Evolutionary conservation across 2,113 vertebrate species (phyloP).

Genomic region (Tichodroma muraria): DNA sequence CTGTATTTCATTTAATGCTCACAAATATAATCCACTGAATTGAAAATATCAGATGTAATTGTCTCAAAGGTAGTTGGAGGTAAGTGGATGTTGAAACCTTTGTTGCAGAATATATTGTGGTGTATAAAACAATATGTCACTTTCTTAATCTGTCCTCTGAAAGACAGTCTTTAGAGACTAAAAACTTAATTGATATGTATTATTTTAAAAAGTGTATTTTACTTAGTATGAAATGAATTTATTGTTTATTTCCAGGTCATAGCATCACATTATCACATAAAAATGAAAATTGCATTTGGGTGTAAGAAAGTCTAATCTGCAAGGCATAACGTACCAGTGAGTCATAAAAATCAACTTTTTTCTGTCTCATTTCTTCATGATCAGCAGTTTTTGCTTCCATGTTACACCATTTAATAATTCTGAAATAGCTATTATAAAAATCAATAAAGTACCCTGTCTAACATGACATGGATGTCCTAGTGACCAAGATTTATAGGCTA

Average conservation of each 20-base stretch:
- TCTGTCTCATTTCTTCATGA: background rate
- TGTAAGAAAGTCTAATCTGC: background rate
- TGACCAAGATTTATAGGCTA: background rate
- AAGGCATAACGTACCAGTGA: background rate
- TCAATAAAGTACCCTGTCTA: background rate
- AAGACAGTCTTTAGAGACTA: background rate
- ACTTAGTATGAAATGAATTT: background rate
- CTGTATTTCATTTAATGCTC: background rate
- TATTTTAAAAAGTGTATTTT: background rate
- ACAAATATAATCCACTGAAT: background rate
- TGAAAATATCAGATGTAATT: background rate
- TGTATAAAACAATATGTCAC: background rate
- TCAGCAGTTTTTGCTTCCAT: background rate
- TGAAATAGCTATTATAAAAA: constrained; percentile 4
- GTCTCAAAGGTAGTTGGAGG: background rate
- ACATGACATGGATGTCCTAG: background rate
- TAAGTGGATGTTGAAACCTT: background rate
- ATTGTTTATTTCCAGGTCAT: background rate
- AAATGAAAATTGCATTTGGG: background rate
- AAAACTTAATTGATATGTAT: background rate
- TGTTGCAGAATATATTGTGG: background rate
- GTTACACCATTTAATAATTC: background rate
- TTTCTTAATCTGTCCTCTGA: background rate
- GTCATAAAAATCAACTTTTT: constrained; percentile 14
- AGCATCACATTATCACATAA: background rate